Evolutionary conservation across 2,113 vertebrate species (phyloP).

Genomic region (Mixornis gularis): DNA sequence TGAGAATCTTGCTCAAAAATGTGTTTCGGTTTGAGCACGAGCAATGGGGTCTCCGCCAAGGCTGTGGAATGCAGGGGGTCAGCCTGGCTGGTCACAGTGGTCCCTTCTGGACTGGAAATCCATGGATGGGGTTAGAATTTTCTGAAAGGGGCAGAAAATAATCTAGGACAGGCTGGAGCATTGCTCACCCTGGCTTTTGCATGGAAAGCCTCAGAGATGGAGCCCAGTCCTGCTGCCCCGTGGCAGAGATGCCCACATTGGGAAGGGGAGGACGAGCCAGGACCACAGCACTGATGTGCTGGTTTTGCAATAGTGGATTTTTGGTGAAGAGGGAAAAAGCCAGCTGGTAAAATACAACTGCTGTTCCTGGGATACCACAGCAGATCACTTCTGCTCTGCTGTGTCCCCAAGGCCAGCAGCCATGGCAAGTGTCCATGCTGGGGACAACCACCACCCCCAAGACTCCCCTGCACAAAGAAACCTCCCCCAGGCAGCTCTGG

Average conservation of each 20-base stretch:
- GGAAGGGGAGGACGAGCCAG: neutral
- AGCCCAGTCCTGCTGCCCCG: neutral
- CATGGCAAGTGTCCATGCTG: fast-evolving
- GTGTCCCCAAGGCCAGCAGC: neutral
- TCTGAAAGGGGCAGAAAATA: neutral
- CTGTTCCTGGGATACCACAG: fast-evolving
- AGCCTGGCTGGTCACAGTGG: neutral
- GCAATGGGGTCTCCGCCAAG: neutral
- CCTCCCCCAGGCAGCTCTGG: neutral
- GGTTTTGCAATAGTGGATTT: neutral
- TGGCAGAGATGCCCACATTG: too few relatives aligned
- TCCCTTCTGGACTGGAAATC: slow-evolving; percentile 6
- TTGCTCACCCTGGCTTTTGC: neutral
- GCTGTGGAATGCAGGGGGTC: slow-evolving; percentile 30
- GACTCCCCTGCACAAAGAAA: neutral
- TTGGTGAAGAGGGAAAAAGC: neutral
- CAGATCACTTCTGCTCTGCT: neutral
- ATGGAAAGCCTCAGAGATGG: neutral
- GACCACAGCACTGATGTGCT: neutral
- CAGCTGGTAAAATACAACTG: neutral
- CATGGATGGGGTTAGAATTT: neutral
- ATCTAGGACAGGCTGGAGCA: neutral
- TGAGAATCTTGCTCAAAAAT: slow-evolving; percentile 4
- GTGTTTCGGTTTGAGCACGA: neutral
- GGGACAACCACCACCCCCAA: neutral